Evolutionary conservation across 2,888 invertebrate species (phyloP).

Genomic region (Masnerella sp.): DNA sequence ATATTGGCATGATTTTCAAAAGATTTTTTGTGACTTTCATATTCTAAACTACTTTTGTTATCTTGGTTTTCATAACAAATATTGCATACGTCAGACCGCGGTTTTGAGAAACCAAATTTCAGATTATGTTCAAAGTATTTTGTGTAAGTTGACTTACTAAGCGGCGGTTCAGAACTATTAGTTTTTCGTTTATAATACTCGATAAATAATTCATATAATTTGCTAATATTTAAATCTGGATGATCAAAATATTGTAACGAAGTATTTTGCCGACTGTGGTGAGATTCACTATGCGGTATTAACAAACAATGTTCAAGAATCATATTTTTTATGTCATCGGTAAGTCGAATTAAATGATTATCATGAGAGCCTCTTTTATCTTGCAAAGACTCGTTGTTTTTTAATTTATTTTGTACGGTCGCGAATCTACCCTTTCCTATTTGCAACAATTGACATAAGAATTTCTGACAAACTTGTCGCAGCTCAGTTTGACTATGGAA

Average conservation of each 20-base stretch:
- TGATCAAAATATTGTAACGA: slow-evolving; percentile 40
- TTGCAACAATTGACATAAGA: slow-evolving; percentile 38
- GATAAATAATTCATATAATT: slow-evolving; percentile 33
- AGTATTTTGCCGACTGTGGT: slow-evolving; percentile 18
- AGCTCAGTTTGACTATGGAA: slow-evolving; percentile 18
- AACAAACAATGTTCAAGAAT: slow-evolving; percentile 46
- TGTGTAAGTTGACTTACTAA: slow-evolving; percentile 27
- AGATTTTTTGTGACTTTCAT: slow-evolving; percentile 15
- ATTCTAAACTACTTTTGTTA: background rate
- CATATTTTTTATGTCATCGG: slow-evolving; percentile 48
- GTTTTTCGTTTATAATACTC: slow-evolving; percentile 32
- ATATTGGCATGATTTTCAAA: slow-evolving; percentile 27
- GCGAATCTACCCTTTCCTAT: slow-evolving; percentile 37
- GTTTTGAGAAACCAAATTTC: slow-evolving; percentile 38
- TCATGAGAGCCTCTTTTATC: slow-evolving; percentile 37
- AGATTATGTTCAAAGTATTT: slow-evolving; percentile 46
- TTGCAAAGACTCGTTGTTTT: slow-evolving; percentile 20
- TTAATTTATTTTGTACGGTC: slow-evolving; percentile 43
- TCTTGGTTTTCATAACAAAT: slow-evolving; percentile 36
- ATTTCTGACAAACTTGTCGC: slow-evolving; percentile 43
- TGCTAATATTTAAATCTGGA: slow-evolving; percentile 31
- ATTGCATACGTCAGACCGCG: slow-evolving; percentile 47
- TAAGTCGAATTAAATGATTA: slow-evolving; percentile 44
- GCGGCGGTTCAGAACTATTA: slow-evolving; percentile 11
- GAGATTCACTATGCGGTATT: slow-evolving; percentile 31